Base-by-base conservation (phyloP, 2,113 vertebrate genomes). In the Saguinus midas region DNA sequence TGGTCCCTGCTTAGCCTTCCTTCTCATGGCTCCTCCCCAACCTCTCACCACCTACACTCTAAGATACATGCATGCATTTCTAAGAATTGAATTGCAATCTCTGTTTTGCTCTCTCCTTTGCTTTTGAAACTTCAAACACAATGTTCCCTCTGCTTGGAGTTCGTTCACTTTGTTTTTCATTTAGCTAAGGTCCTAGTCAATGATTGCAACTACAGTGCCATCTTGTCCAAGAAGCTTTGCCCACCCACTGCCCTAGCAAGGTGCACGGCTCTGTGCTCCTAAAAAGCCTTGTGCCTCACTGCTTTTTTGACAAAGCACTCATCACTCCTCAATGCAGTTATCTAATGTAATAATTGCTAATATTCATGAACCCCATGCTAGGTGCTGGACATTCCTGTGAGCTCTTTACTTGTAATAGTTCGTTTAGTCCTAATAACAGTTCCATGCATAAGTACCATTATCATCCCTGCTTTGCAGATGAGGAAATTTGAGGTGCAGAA, bases 81-180 rank as follows among this genome's bases (percentile, higher is more conserved):
- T 57, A 73, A 93, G 21, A 76, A 64, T 50, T n/a, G 23, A 40
- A 90, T 40, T 89, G 40, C 35, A 84, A 40, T 66, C 40, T 93
- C 35, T 89, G 64, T 35, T 86, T 94, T 45, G 37, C 80, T 66
- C 50, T 93, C 25, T 89, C 81, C n/a, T 86, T 94, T 50, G 37
- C 87, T 95, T 95, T 20, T 81, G 80, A 73, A 85, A 14, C 68
- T 90, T 94, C 52, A 90, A 48, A 72, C 52, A 70, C 14, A 50
- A 5, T 27, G 2, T 73, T 52, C 50, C 23, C 18, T 92, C 18
- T 45, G 25, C 58, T 37, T n/a, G 11, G 37, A 93, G 72, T 85
- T 8, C n/a, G 45, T 85, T 91, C 17, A 32, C 6, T 13, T 55
- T 78, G 10, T 50, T 81, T 87, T 64, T 57, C n/a, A 55, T 61